Evolutionary conservation across 2,797 vertebrate genomes (phyloP).

Genomic region (Xerus rutilus): DNA sequence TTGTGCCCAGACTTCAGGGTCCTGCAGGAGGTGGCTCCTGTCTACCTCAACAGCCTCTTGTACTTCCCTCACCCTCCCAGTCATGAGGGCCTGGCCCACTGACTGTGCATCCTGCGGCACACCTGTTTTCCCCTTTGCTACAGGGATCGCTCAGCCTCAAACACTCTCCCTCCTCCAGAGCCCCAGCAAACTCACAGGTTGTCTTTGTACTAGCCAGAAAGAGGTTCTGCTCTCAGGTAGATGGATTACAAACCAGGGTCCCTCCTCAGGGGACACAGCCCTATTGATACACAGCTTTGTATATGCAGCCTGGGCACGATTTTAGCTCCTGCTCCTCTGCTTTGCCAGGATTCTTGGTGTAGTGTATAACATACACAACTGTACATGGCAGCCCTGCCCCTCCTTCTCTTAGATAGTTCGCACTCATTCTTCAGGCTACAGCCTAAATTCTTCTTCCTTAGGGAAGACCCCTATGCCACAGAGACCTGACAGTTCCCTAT

Average conservation of each 20-base stretch:
- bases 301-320: too few species aligned
- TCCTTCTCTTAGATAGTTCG: neutral
- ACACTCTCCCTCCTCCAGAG: neutral
- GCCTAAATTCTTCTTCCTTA: neutral
- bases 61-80: too few species aligned
- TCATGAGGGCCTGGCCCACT: too few species aligned
- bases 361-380: too few species aligned
- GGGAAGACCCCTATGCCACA: neutral
- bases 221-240: neutral
- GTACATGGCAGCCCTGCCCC: too few species aligned
- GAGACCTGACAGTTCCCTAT: neutral
- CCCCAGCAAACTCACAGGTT: neutral
- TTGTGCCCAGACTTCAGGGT: neutral
- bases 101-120: too few species aligned
- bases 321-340: neutral
- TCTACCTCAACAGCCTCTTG: rapidly evolving
- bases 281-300: too few species aligned
- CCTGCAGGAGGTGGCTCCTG: neutral
- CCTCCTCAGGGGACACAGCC: neutral
- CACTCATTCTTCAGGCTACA: neutral
- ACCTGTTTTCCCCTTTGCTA: neutral
- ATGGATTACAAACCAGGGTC: too few species aligned
- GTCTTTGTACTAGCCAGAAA: neutral
- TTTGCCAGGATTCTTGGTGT: neutral
- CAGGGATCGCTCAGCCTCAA: neutral